Evolutionary conservation across 2,113 vertebrate genomes (phyloP), one percentile per base, ranked within the genome.

Genomic region (Esox niger): DNA sequence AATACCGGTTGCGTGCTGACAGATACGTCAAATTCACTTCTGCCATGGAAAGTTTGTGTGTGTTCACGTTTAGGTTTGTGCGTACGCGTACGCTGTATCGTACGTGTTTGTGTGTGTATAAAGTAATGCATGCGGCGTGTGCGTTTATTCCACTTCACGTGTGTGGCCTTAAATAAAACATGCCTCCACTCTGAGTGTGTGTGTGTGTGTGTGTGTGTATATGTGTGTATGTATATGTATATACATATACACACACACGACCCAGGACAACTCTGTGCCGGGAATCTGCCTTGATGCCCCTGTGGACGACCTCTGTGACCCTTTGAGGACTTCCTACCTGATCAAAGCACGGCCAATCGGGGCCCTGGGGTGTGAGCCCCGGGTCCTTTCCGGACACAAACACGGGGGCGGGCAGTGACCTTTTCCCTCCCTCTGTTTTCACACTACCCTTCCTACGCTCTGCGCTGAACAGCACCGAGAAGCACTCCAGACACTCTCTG

Each of bases 321-420:
- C 38, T 15, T 79, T 68, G 47, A 77, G 66, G 78, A 78, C 76
- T 79, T 80, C 79, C 76, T 64, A 62, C 46, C 13, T 55, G 79
- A 84, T 86, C 80, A 86, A 87, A 87, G 80, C 67, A 6, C 62
- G 69, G 75, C 79, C 71, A 56, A 70, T 65, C 49, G 4, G 58
- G 63, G n/a, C n/a, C 67, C 67, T 20, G 60, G 58, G 26, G 38
- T 4, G 9, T 69, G 82, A 85, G 79, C 81, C 68, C 60, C 79
- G 35, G 8, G 54, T 49, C 68, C 47, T 73, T 67, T 1, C n/a
- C 11, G 25, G 71, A 81, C 74, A 71, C 66, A 80, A 77, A 82
- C 30, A 73, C 69, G 60, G 64, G 76, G 68, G 82, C 80, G 73
- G 68, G 65, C 73, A 68, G 79, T 87, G 86, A 87, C 85, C 85